Evolutionary conservation across 2,113 vertebrate genomes (phyloP), one percentile per base, ranked within the genome.

Genomic region (Colaptes auratus): DNA sequence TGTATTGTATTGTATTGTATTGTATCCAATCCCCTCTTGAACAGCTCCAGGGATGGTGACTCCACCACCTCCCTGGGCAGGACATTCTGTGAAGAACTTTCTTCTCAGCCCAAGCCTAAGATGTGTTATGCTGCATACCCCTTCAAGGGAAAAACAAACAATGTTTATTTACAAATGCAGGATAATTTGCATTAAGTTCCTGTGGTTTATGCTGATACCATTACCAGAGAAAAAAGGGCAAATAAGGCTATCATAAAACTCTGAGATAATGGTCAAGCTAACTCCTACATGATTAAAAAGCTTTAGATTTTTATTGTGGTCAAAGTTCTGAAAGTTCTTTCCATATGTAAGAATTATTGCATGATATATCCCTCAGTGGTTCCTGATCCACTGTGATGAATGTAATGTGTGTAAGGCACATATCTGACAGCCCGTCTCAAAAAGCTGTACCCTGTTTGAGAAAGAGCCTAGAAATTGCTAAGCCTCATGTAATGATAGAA

Each of bases 381-480:
- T 82, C 21, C 42, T 79, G 67, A 42, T 48, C 64, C 10, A 4
- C 44, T 12, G 18, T 46, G 28, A 35, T 27, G 31, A 52, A 56
- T 31, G 13, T 1, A 2, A 20, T 8, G 4, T 5, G 6, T 50
- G 42, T 61, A 50, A 35, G 12, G 17, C 33, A 72, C 11, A 0
- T 12, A 36, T 25, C 8, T 64, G 55, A 65, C 55, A 72, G 53
- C 20, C 48, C 69, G 42, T 52, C 33, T 90, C 36, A 60, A 33
- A 90, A 52, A 72, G 25, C 23, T 39, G 4, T 46, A 39, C 5
- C 3, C 5, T 55, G 76, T 86, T 35, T 88, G 42, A 82, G 27
- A n/a, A 88, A 80, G 10, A 72, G 24, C 18, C 44, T 83, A 39
- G 33, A 86, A 31, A 52, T 14, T 19, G 12, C 31, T 30, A 72